Conservation (phyloP, 2,113 vertebrate species). For the Carettochelys insculpta region DNA sequence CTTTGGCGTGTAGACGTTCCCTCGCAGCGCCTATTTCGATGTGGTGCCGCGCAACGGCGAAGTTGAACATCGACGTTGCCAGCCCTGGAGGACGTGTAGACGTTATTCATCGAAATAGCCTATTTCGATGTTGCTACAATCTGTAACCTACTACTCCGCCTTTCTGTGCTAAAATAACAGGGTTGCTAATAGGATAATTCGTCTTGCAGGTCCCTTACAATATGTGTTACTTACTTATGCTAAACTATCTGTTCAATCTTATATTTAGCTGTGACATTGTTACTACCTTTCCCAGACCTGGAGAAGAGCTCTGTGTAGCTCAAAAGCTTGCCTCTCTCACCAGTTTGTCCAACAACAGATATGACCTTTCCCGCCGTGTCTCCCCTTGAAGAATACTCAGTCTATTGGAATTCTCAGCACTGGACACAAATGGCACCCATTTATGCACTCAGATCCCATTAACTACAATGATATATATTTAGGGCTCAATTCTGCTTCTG, state of each 20-base stretch:
- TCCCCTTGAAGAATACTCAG: background rate
- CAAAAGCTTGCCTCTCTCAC: background rate
- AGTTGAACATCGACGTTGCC: too few relatives aligned
- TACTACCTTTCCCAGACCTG: background rate
- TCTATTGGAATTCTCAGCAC: background rate
- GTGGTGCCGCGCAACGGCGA: too few relatives aligned
- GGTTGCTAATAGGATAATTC: background rate
- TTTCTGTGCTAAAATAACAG: background rate
- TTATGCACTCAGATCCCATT: background rate
- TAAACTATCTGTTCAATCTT: background rate
- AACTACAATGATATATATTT: background rate
- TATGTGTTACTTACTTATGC: background rate
- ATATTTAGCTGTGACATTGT: background rate
- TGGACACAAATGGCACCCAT: background rate
- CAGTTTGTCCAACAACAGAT: background rate
- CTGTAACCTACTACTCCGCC: background rate
- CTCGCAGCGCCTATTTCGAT: too few relatives aligned
- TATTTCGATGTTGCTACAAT: too few relatives aligned
- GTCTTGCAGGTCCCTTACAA: background rate
- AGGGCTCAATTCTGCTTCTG: background rate
- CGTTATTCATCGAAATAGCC: too few relatives aligned
- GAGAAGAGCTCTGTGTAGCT: background rate
- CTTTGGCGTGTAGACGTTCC: too few relatives aligned
- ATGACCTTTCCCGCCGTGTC: background rate
- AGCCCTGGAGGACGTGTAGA: too few relatives aligned